phyloP scores from a whole-genome alignment of 2,888 invertebrate genomes.

The Tipula vernalis region DNA sequence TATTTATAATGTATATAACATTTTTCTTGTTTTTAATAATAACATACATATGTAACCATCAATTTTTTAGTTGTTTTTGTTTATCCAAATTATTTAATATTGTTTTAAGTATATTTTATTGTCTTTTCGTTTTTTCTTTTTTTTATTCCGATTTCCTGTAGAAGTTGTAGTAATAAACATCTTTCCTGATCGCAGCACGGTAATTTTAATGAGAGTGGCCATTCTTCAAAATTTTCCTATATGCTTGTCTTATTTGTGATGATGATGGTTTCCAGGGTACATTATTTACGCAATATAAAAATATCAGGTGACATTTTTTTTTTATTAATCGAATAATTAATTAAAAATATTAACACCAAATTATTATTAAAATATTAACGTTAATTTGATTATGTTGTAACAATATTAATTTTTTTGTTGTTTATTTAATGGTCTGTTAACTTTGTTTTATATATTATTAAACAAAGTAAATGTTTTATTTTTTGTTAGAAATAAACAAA shows the following conservation, averaged over 20 bases:
- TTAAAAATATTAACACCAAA: neutral
- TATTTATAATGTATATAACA: neutral
- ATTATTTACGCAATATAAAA: neutral
- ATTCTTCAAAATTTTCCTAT: neutral
- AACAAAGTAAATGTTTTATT: neutral
- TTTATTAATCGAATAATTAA: neutral
- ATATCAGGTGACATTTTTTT: neutral
- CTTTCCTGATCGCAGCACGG: neutral
- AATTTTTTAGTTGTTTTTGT: neutral
- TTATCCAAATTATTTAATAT: neutral
- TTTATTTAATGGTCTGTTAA: neutral
- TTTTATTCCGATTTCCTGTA: neutral
- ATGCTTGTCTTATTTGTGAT: neutral
- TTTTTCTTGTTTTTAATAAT: neutral
- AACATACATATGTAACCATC: neutral
- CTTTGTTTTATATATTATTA: neutral
- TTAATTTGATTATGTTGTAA: neutral
- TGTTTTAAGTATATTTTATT: neutral
- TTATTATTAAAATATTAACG: neutral
- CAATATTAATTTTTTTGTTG: neutral
- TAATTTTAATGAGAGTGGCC: neutral
- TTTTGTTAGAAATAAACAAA: neutral
- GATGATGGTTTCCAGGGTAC: neutral
- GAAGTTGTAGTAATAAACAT: neutral
- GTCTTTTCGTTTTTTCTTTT: neutral